Evolutionary conservation across 1,140 invertebrate species (phyloP), one percentile per base, ranked within the genome.

Genomic region (Drosophila elegans): DNA sequence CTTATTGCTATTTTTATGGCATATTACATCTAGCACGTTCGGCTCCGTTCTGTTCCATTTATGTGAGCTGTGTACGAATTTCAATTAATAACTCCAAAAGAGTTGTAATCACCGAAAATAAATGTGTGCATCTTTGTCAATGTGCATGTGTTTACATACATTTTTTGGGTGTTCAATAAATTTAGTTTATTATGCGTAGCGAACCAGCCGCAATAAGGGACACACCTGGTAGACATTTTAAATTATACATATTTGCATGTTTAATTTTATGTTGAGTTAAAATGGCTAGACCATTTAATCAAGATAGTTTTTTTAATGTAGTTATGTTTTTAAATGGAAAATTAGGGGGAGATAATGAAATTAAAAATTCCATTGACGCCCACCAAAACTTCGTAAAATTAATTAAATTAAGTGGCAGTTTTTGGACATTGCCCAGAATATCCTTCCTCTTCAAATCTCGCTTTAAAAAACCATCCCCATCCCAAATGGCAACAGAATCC

Each of bases 51-150:
- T 78, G 80, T 44, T 71, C 36, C 67, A 68, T 39, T 69, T 67
- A 41, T 51, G 63, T 46, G 67, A 46, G 12, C 49, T 39, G 45
- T 66, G 64, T 67, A 63, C 51, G 71, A 60, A 85, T 76, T 73
- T 74, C 62, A 80, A 85, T 85, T 74, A 80, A 85, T 80, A 84
- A 84, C 81, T 85, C 46, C 36, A 11, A 57, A 55, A 63, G 57
- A 64, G 61, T 74, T 85, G 73, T 85, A 84, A 80, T 77, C 74
- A 78, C 79, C 72, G 52, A 78, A 57, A 41, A 29, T 39, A 53
- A 29, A 13, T 27, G n/a, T 16, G 39, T n/a, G 7, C 29, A 32
- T 45, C 25, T 44, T 61, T 27, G 42, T 21, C 29, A n/a, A 25
- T 63, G 51, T 42, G 44, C 25, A 16, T 63, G 44, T 53, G 53